Evolutionary conservation across 2,888 invertebrate genomes (phyloP), one percentile per base, ranked within the genome.

Genomic region (Eristalis arbustorum): DNA sequence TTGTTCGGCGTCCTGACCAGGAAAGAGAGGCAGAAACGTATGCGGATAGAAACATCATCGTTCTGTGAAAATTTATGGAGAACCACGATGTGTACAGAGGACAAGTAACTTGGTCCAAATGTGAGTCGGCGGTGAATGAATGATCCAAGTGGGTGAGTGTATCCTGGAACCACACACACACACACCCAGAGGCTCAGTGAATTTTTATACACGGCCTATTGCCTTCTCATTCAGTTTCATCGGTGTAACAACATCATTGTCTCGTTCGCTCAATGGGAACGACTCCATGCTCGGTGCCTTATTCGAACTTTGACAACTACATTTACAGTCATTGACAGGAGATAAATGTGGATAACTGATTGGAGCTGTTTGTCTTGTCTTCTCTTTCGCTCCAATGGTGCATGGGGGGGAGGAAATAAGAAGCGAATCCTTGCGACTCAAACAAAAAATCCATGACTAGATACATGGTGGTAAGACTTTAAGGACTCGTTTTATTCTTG

Each of bases 61-160:
- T 57, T 22, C 57, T 57, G 78, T 61, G 74, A 61, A 69, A 42
- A 79, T 75, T 79, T 71, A 71, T 79, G 66, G 59, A 56, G 69
- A 84, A 34, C 18, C 73, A 25, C 61, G 56, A 22, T 63, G 11
- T 63, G 62, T 62, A 77, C 34, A 34, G 62, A 63, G 63, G 57
- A 64, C 56, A 63, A 77, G 78, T 72, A 66, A 72, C 63, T 78
- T 59, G 1, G 18, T 37, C n/a, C 22, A 13, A 77, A 78, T 78
- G 59, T 74, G 61, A 75, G 67, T 80, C 68, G 72, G 63, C 68
- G 72, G 63, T 68, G 80, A 76, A 72, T 75, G 75, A 80, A 76
- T 84, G 63, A 67, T 75, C 56, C 73, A 57, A 63, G 62, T 28
- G 72, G 68, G 76, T 76, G 57, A 84, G 79, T n/a, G n/a, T 79